Evolutionary conservation across 2,113 vertebrate genomes (phyloP), one percentile per base, ranked within the genome.

Genomic region (Telmatochromis brachygnathus): DNA sequence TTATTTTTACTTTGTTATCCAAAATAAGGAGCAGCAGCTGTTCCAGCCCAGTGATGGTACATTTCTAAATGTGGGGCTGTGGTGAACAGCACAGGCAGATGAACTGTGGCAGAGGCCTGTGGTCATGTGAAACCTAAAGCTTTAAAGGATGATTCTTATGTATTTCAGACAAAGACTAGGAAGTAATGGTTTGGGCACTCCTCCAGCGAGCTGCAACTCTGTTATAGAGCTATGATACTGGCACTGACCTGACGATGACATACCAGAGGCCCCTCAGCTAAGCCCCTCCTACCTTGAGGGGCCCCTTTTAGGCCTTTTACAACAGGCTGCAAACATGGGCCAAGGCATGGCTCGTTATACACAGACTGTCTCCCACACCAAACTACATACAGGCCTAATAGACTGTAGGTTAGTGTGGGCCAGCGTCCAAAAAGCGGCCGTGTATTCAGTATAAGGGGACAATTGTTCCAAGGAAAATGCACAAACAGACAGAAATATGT

Each of bases 171-270:
- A 87, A 83, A 47, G 75, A 56, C 60, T 39, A 21, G 65, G 10
- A 85, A 86, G 55, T 86, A 82, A 92, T 87, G 87, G 84, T 83
- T 89, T 81, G 90, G 91, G 88, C 65, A 17, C 87, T 88, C 51
- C 26, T 91, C 86, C 87, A 89, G 58, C 51, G 42, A 60, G 82
- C 87, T 86, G 62, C 39, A 87, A 19, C 28, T 68, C 86, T 81
- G 73, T 92, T 92, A 86, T 83, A 82, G 87, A 82, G 85, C 86
- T 75, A 83, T 87, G 85, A 91, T 87, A 90, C 94, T 93, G 91
- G 91, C 86, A 89, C 88, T 94, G 90, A 93, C 91, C 94, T 91
- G 93, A 93, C 92, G 91, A 91, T 93, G 91, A 95, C 91, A 94
- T 93, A 91, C 89, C 89, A 90, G 89, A 94, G 94, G 93, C 92